Evolutionary conservation across 2,113 vertebrate species (phyloP).

Genomic region (Anarrhichthys ocellatus): DNA sequence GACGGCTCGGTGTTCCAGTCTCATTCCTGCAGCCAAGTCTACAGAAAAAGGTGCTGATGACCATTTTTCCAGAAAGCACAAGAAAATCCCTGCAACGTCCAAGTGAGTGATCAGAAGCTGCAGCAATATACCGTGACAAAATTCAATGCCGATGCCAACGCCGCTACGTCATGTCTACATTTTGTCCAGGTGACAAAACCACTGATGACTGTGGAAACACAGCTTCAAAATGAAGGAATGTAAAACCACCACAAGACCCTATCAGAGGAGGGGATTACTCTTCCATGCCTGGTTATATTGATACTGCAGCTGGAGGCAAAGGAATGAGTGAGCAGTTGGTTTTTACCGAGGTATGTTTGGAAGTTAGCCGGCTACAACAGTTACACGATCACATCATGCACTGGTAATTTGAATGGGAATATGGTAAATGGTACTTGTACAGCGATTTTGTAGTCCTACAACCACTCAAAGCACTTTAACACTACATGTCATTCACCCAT

Average conservation of each 20-base stretch:
- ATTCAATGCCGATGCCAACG: conserved; percentile 7
- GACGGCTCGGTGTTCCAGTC: neutral
- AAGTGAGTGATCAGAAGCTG: conserved; percentile 17
- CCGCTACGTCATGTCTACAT: conserved; percentile 25
- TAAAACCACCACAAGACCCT: conserved; percentile 33
- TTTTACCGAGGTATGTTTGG: too few relatives aligned
- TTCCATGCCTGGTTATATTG: conserved; percentile 31
- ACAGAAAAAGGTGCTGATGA: conserved; percentile 21
- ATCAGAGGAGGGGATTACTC: conserved; percentile 48
- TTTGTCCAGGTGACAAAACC: conserved; percentile 43
- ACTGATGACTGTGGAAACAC: conserved; percentile 32
- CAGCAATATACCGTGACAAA: conserved; percentile 3
- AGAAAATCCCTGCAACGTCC: conserved; percentile 26
- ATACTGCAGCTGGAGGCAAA: conserved; percentile 47
- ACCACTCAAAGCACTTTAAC: too few relatives aligned
- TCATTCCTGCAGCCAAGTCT: conserved; percentile 28
- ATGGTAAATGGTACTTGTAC: too few relatives aligned
- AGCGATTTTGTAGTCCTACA: too few relatives aligned
- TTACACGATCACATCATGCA: too few relatives aligned
- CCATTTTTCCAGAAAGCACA: conserved; percentile 39
- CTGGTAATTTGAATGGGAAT: too few relatives aligned
- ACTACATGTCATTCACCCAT: too few relatives aligned
- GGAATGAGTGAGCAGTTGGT: too few relatives aligned
- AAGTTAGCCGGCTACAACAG: too few relatives aligned
- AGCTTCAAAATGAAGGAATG: conserved; percentile 49